Evolutionary conservation across 2,113 vertebrate species (phyloP).

Genomic region (Nycticorax nycticorax): DNA sequence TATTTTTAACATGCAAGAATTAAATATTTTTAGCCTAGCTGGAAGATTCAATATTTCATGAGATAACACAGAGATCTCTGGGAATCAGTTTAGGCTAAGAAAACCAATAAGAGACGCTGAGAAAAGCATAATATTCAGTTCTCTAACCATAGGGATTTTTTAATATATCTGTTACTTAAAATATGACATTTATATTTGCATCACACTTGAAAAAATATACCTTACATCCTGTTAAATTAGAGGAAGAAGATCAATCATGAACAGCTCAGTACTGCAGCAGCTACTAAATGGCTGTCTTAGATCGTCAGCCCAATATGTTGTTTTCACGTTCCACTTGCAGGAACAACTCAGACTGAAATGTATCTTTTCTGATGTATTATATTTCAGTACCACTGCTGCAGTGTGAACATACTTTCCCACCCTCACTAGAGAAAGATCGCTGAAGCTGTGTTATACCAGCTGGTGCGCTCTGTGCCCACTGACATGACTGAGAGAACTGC

Average conservation of each 20-base stretch:
- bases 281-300: background rate
- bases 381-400: background rate
- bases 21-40: background rate
- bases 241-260: background rate
- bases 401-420: background rate
- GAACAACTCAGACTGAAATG: background rate
- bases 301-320: background rate
- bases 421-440: background rate
- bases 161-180: background rate
- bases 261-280: background rate
- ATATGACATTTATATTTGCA: background rate
- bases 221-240: background rate
- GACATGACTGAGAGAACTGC: background rate
- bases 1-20: background rate
- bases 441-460: background rate
- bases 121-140: background rate
- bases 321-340: background rate
- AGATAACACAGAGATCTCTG: background rate
- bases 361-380: background rate
- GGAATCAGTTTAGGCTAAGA: background rate
- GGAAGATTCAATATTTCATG: background rate
- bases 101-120: background rate
- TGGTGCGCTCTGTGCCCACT: background rate
- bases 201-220: background rate
- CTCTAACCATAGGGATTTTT: background rate